Evolutionary conservation across 1,140 invertebrate genomes (phyloP).

Genomic region (Hycleus phaleratus): DNA sequence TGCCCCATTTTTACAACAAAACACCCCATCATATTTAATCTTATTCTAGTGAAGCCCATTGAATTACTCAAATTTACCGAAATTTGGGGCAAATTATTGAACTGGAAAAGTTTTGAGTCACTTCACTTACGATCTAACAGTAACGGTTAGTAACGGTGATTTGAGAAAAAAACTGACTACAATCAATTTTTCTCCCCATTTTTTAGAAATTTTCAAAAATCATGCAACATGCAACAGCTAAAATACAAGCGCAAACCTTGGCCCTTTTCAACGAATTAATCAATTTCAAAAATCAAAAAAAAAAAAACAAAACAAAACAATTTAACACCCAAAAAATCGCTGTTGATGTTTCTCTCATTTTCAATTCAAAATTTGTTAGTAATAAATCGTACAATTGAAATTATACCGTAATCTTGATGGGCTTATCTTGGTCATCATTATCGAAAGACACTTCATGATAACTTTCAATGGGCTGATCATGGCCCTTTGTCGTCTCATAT

Average conservation of each 20-base stretch:
- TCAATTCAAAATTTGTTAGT: neutral
- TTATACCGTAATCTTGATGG: slow-evolving; percentile 28
- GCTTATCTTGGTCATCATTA: slow-evolving; percentile 44
- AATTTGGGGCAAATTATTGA: no score
- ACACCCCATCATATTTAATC: no score
- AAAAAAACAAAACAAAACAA: neutral
- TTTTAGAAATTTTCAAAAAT: neutral
- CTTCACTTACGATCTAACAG: no score
- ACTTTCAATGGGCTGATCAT: slow-evolving; percentile 41
- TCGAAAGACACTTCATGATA: slow-evolving; percentile 47
- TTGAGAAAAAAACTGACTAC: no score
- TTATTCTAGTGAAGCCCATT: no score
- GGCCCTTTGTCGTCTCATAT: slow-evolving; percentile 31
- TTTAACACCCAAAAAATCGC: neutral
- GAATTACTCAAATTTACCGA: no score
- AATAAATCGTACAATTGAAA: neutral
- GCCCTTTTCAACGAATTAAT: neutral
- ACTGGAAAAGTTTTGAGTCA: no score
- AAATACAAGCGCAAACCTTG: neutral
- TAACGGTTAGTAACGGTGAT: no score
- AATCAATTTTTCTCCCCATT: no score
- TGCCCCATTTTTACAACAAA: no score
- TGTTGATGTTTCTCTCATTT: neutral
- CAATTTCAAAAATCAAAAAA: no score
- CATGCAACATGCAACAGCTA: slow-evolving; percentile 10